Base-by-base conservation (phyloP, 2,113 vertebrate genomes). In the Amia ocellicauda region DNA sequence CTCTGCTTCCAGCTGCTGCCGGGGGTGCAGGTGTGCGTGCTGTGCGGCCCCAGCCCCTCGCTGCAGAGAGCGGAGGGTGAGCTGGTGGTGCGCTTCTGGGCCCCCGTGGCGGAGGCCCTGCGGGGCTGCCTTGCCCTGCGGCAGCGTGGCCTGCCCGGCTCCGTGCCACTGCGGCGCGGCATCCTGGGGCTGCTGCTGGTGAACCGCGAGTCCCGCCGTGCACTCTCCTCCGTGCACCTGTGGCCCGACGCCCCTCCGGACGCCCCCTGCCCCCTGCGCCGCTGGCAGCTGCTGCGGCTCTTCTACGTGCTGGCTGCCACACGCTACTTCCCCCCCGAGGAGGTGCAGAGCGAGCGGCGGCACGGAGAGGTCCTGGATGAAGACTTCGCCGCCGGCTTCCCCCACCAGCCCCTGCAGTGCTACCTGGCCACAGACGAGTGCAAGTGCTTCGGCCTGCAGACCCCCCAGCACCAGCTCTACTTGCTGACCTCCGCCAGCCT, bases 1-100 rank as follows among this genome's bases (percentile, higher is more conserved):
- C 83, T 97, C 42, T 88, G 90, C 17, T 90, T 96, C 69, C 89
- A 86, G 62, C 82, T 97, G 58, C 90, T 97, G 3, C 91, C 89
- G 0, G 88, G 89, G 26, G 80, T 87, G 36, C 86, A 93, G 16
- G 85, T 90, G 41, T 93, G 92, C 27, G 72, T 94, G 63, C 85
- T 96, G 28, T 96, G 93, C 3, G 93, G 94, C 11, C 93, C 94
- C 0, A 88, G 76, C 1, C 93, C 94, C 0, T 83, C 90, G 17
- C 79, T 97, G 51, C 83, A 88, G 66, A 78, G 69, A 28, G 78
- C 91, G 0, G 81, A 91, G 64, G 81, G 79, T 1, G 83, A 85
- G 75, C 73, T 94, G 31, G 74, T 96, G 68, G 80, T 79, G 3
- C 80, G 76, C 14, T 91, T 92, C 74, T 97, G 94, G 94, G 85